Evolutionary conservation across 2,888 invertebrate genomes (phyloP).

Genomic region (Ormyrus pomaceus): DNA sequence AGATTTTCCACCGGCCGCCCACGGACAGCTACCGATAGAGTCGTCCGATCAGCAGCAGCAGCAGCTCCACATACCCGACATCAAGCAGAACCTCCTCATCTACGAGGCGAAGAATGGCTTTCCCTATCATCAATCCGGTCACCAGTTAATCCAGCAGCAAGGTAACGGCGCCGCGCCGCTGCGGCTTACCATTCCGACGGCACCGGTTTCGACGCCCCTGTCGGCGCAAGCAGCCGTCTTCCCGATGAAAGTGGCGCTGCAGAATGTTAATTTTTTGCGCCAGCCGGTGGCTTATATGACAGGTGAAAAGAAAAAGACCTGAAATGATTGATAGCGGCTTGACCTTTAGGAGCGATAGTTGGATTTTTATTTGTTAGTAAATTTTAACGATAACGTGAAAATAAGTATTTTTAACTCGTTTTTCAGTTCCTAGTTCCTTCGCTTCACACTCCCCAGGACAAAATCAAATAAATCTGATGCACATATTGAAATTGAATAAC

Average conservation of each 20-base stretch:
- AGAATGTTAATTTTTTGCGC: conserved; percentile 23
- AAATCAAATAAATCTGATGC: conserved; percentile 20
- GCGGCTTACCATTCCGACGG: conserved; percentile 60
- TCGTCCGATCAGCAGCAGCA: conserved; percentile 9
- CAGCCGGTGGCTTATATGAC: conserved; percentile 20
- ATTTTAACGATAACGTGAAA: not conserved
- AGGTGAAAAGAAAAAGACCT: conserved; percentile 21
- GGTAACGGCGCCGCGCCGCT: conserved; percentile 46
- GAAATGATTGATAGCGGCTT: too few relatives aligned
- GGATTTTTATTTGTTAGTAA: not conserved
- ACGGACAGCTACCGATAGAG: conserved; percentile 39
- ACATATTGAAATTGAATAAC: conserved; percentile 25
- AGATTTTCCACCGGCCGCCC: conserved; percentile 21
- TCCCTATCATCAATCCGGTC: conserved; percentile 58
- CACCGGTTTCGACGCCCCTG: conserved; percentile 59
- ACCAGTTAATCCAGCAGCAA: conserved; percentile 48
- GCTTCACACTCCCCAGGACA: conserved; percentile 12
- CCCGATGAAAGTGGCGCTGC: conserved; percentile 55
- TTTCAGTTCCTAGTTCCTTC: conserved; percentile 31
- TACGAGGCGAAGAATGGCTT: conserved; percentile 60
- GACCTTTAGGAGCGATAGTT: too few relatives aligned
- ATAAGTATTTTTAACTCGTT: not conserved
- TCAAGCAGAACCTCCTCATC: conserved; percentile 50
- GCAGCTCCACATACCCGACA: conserved; percentile 21
- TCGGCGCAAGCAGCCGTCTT: conserved; percentile 60